Evolutionary conservation across 2,888 invertebrate species (phyloP).

Genomic region (Euproctis similis): DNA sequence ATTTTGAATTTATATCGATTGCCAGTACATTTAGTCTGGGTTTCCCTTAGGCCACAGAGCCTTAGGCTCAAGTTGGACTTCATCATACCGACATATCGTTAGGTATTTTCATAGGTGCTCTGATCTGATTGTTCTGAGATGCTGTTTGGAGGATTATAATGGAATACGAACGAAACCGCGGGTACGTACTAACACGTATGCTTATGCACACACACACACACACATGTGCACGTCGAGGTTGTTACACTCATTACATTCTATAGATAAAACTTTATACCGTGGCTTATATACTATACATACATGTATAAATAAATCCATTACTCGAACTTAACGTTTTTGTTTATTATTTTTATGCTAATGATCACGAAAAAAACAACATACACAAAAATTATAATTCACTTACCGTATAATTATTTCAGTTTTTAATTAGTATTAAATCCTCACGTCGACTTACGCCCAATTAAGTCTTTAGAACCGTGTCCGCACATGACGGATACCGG

Average conservation of each 20-base stretch:
- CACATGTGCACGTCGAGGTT: constrained; percentile 9
- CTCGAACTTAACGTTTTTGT: constrained; percentile 17
- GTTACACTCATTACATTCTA: constrained; percentile 19
- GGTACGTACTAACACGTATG: too few relatives aligned
- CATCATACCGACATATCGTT: too few relatives aligned
- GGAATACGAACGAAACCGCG: too few relatives aligned
- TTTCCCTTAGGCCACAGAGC: too few relatives aligned
- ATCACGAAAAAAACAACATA: constrained; percentile 9
- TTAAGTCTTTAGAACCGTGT: constrained; percentile 31
- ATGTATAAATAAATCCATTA: constrained; percentile 10
- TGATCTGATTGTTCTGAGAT: too few relatives aligned
- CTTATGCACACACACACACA: constrained; percentile 3
- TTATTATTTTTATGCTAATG: constrained; percentile 20
- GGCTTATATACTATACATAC: too few relatives aligned
- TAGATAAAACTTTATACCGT: constrained; percentile 16
- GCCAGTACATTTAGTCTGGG: too few relatives aligned
- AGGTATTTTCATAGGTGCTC: too few relatives aligned
- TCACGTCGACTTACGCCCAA: constrained; percentile 26
- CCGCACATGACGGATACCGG: constrained; percentile 30
- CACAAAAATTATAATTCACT: constrained; percentile 14
- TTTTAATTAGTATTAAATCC: constrained; percentile 26
- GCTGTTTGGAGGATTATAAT: too few relatives aligned
- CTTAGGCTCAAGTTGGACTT: too few relatives aligned
- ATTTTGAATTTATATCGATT: constrained; percentile 5
- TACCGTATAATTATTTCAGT: constrained; percentile 22